Evolutionary conservation across 1,140 invertebrate species (phyloP).

Genomic region (Diorhabda elongata): DNA sequence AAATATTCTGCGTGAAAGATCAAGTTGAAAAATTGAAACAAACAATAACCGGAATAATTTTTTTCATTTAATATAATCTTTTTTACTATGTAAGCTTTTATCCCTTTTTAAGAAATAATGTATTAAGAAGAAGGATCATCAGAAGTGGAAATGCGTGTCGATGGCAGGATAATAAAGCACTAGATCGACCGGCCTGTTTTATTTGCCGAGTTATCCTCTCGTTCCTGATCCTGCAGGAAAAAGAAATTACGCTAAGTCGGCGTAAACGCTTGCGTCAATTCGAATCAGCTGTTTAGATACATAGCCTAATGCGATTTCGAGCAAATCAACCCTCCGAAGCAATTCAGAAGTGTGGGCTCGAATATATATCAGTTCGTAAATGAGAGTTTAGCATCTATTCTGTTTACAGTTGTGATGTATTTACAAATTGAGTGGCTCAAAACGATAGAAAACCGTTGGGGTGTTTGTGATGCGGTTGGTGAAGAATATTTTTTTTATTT

Average conservation of each 20-base stretch:
- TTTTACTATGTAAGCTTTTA: too few species aligned
- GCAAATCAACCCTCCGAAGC: conserved; percentile 4
- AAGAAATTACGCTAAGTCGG: conserved; percentile 4
- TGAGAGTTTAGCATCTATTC: not conserved
- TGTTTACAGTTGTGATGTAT: conserved; percentile 13
- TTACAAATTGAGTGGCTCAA: conserved; percentile 5
- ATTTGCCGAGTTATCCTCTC: not conserved
- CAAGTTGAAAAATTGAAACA: too few species aligned
- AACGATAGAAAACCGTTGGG: not conserved
- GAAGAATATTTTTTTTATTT: not conserved
- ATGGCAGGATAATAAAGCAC: too few species aligned
- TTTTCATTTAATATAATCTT: too few species aligned
- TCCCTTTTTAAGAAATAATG: too few species aligned
- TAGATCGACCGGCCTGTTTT: not conserved
- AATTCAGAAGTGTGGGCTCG: not conserved
- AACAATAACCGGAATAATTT: too few species aligned
- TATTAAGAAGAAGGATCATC: too few species aligned
- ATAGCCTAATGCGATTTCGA: conserved; percentile 9
- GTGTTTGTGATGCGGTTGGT: conserved; percentile 9
- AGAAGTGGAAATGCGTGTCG: too few species aligned
- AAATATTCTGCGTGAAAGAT: too few species aligned
- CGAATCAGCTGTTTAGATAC: conserved; percentile 10
- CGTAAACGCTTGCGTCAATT: conserved; percentile 16
- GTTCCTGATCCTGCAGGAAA: conserved; percentile 14
- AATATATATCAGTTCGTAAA: conserved; percentile 1